phyloP scores from a whole-genome alignment of 2,113 vertebrate genomes.

The Podarcis muralis region DNA sequence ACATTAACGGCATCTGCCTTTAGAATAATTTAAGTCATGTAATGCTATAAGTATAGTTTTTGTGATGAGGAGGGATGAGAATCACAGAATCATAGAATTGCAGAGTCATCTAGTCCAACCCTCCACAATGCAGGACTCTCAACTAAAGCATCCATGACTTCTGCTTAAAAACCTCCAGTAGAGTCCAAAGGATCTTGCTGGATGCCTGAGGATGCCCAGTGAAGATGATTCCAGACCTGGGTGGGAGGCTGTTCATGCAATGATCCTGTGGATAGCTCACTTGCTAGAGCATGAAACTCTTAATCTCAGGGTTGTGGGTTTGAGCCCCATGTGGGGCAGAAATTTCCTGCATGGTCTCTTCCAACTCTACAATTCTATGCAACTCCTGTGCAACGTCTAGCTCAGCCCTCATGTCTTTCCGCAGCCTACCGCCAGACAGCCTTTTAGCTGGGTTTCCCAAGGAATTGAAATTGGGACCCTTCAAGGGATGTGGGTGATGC shows the following conservation, averaged over 20 bases:
- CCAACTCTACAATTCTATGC: too few relatives aligned
- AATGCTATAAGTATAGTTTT: not conserved
- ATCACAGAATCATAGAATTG: too few relatives aligned
- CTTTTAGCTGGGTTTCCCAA: not conserved
- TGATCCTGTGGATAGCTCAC: too few relatives aligned
- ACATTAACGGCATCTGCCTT: slow-evolving; percentile 9
- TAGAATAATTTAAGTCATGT: slow-evolving; percentile 16
- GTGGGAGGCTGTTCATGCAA: not conserved
- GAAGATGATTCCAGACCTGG: not conserved
- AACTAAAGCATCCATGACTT: too few relatives aligned
- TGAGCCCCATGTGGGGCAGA: too few relatives aligned
- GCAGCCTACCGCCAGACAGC: not conserved
- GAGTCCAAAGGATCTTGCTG: not conserved
- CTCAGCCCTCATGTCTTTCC: not conserved
- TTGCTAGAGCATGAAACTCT: too few relatives aligned
- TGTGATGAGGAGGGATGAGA: not conserved
- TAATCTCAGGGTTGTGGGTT: too few relatives aligned
- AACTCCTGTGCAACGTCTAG: not conserved
- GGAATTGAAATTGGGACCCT: not conserved
- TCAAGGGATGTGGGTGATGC: too few relatives aligned
- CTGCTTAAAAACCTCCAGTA: not conserved
- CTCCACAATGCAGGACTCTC: too few relatives aligned
- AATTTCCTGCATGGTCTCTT: too few relatives aligned
- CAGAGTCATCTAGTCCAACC: too few relatives aligned
- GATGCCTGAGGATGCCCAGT: not conserved